Base-by-base conservation (phyloP, 2,888 invertebrate species). In the Dastarcus helophoroides region DNA sequence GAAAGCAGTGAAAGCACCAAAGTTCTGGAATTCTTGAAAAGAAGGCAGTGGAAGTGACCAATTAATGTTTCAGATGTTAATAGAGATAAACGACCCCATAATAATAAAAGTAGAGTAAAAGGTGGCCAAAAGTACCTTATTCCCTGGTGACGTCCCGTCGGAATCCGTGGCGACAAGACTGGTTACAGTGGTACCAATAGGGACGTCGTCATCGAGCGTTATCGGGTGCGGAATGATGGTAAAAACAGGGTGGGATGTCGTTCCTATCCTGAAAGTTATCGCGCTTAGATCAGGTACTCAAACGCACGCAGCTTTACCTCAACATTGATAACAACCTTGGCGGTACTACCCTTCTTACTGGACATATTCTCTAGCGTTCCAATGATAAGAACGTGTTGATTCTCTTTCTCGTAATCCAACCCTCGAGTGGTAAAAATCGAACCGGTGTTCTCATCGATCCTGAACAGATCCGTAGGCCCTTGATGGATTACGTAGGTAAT, bases 181-280 rank as follows among this genome's bases (percentile, higher is more conserved):
- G 11, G 81, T 77, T 1, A 91, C 79, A 2, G 78, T 66, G 2
- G 80, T 79, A 11, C 90, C 89, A 35, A 89, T 82, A 0, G 83
- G 69, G 0, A 82, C 77, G 17, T 85, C 79, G 49, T 88, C 89
- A 46, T 85, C 84, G 7, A 90, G 64, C 0, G 84, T 82, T 2
- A 89, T 75, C 0, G 89, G 85, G 29, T 82, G 77, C 0, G 85
- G 79, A 0, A 84, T 75, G 1, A 81, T 76, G 0, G 83, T 80
- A 57, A 90, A 90, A 29, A 86, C 78, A 4, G 90, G 90, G n/a
- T 0, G 86, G 76, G 43, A 86, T 80, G 60, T 91, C 89, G 58
- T 90, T 90, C 41, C 80, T 76, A 56, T 90, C 90, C 73, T 85
- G 0, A 50, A 62, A 44, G n/a, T n/a, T 39, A 39, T 32, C n/a